phyloP scores from a whole-genome alignment of 2,113 vertebrate genomes.

The Pungitius pungitius region DNA sequence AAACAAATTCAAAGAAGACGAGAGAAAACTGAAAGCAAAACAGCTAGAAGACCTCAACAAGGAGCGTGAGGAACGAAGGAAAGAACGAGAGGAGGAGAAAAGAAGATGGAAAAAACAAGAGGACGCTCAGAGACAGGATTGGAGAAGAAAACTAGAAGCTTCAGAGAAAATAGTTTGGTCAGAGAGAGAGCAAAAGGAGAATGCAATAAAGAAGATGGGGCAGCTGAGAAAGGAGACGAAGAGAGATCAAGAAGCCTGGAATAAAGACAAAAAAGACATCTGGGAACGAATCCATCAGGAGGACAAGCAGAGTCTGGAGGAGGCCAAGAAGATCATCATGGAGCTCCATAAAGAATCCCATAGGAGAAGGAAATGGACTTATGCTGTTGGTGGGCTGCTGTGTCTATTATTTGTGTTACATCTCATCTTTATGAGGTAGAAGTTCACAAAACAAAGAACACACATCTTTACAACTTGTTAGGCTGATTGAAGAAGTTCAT shows the following conservation, averaged over 20 bases:
- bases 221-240: not conserved
- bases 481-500: not conserved
- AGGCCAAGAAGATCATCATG: not conserved
- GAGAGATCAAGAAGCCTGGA: not conserved
- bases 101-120: not conserved
- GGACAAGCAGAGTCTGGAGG: conserved; percentile 3
- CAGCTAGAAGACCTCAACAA: not conserved
- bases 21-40: not conserved
- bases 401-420: not conserved
- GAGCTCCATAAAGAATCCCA: conserved; percentile 9
- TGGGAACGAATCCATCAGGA: not conserved
- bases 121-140: not conserved
- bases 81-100: not conserved
- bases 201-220: not conserved
- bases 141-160: not conserved
- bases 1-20: not conserved
- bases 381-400: accelerated
- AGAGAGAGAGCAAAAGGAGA: not conserved
- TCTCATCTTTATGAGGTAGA: not conserved
- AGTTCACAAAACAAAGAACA: not conserved
- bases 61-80: not conserved
- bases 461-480: not conserved
- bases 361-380: not conserved
- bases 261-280: not conserved
- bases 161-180: not conserved